Percentiles rank a stretch among this genome's conserved stretches.
Evolutionary conservation across 2,113 vertebrate species (phyloP).

Genomic region (Poecile atricapillus): DNA sequence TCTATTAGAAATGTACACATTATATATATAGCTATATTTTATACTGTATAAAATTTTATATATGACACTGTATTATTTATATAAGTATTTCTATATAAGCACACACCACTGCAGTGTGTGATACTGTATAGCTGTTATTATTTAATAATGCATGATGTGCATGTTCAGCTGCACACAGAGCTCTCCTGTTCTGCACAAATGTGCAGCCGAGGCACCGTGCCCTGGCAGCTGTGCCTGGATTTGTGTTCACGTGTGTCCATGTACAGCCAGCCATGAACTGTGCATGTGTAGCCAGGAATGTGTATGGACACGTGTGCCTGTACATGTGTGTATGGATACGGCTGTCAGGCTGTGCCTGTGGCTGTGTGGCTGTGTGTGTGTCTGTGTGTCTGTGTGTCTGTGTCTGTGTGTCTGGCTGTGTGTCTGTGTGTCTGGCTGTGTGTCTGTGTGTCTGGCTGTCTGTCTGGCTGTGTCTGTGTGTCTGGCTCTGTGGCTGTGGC

Average conservation of each 20-base stretch:
- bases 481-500: too few species aligned
- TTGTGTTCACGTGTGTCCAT: neutral
- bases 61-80: neutral
- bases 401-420: neutral
- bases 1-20: neutral
- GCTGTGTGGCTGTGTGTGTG: neutral
- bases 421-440: neutral
- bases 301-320: neutral
- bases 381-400: neutral
- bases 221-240: neutral
- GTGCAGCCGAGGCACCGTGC: neutral
- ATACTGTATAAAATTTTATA: too few species aligned
- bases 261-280: neutral
- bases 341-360: neutral
- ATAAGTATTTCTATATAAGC: neutral
- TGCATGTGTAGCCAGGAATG: neutral
- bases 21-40: neutral
- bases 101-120: neutral
- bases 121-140: neutral
- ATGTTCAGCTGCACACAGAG: neutral
- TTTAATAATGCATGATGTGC: neutral
- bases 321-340: fast-evolving
- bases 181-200: neutral
- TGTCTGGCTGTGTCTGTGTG: neutral
- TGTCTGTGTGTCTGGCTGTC: too few species aligned